phyloP scores from a whole-genome alignment of 2,888 invertebrate species.

The Chironomus tentans region DNA sequence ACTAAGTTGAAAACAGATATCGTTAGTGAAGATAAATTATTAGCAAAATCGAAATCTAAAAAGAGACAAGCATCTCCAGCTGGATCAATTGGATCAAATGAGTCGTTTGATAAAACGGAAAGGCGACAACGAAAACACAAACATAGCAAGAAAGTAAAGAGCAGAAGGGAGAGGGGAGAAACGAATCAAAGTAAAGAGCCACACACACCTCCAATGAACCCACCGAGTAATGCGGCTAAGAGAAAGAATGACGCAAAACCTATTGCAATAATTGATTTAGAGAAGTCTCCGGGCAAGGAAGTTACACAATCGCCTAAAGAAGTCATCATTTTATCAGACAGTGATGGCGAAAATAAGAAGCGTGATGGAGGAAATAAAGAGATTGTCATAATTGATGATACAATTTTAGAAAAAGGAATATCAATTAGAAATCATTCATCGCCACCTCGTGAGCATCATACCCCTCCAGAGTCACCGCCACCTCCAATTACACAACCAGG shows the following conservation, averaged over 20 bases:
- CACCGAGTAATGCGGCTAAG: slow-evolving; percentile 40
- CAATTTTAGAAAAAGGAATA: slow-evolving; percentile 29
- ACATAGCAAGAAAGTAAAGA: slow-evolving; percentile 26
- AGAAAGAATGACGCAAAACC: slow-evolving; percentile 52
- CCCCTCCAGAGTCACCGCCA: slow-evolving; percentile 54
- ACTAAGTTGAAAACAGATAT: slow-evolving; percentile 37
- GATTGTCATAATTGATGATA: slow-evolving; percentile 23
- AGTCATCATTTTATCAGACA: slow-evolving; percentile 75
- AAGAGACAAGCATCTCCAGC: neutral
- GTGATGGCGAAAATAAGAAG: slow-evolving; percentile 48
- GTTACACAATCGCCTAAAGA: slow-evolving; percentile 70
- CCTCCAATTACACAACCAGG: slow-evolving; percentile 44
- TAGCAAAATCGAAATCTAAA: neutral
- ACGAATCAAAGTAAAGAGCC: neutral
- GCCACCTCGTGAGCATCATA: neutral
- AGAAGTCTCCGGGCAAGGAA: slow-evolving; percentile 76
- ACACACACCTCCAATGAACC: neutral
- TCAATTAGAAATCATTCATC: slow-evolving; percentile 29
- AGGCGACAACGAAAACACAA: slow-evolving; percentile 9
- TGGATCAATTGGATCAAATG: neutral
- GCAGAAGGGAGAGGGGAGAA: slow-evolving; percentile 30
- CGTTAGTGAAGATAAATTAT: slow-evolving; percentile 32
- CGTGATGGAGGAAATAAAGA: slow-evolving; percentile 13
- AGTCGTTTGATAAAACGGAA: slow-evolving; percentile 2
- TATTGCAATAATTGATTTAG: slow-evolving; percentile 76